Evolutionary conservation across 2,888 invertebrate species (phyloP).

Genomic region (Plusia festucae): DNA sequence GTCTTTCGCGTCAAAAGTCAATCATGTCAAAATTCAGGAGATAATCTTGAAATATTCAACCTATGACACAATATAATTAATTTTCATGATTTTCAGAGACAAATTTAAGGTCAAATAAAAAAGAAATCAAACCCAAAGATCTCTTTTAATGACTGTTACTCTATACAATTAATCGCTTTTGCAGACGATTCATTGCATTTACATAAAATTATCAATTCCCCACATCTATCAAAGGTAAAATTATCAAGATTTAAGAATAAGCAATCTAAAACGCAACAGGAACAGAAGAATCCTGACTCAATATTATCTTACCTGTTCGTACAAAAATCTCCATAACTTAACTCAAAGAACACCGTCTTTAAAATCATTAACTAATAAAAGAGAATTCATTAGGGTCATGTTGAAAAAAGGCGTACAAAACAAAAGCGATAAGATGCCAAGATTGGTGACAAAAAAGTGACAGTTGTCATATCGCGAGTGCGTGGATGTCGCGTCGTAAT

Average conservation of each 20-base stretch:
- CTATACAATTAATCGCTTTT: not conserved
- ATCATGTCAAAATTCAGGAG: too few species aligned
- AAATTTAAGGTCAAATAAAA: too few species aligned
- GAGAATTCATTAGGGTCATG: slow-evolving; percentile 47
- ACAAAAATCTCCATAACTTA: slow-evolving; percentile 11
- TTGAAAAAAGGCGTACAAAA: slow-evolving; percentile 41
- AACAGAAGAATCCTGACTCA: not conserved
- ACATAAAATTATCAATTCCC: not conserved
- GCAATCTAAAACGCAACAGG: not conserved
- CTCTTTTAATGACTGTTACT: too few species aligned
- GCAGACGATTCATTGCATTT: not conserved
- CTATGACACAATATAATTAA: too few species aligned
- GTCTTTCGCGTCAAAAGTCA: too few species aligned
- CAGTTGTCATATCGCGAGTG: slow-evolving; percentile 60
- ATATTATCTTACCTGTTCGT: not conserved
- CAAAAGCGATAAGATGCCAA: slow-evolving; percentile 49
- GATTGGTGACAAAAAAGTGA: slow-evolving; percentile 48
- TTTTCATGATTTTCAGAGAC: too few species aligned
- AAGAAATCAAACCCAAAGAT: too few species aligned
- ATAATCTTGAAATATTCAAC: too few species aligned
- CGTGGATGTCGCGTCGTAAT: slow-evolving; percentile 36
- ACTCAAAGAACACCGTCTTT: slow-evolving; percentile 39
- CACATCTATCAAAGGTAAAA: too few species aligned
- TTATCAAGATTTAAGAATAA: not conserved
- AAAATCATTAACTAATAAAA: slow-evolving; percentile 55